phyloP scores from a whole-genome alignment of 1,140 invertebrate genomes.

The Calephelis nemesis region DNA sequence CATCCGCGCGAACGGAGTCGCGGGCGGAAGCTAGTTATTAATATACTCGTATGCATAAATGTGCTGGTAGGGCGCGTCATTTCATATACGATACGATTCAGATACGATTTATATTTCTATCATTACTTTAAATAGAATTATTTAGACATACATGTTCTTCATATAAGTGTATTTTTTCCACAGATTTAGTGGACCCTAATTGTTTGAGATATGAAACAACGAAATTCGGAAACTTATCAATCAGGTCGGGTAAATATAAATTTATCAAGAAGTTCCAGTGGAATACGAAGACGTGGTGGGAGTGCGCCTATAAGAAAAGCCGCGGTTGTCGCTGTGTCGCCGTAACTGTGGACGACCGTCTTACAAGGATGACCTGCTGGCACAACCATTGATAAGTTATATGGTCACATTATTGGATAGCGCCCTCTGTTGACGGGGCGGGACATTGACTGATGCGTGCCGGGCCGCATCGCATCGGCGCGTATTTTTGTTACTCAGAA shows the following conservation, averaged over 20 bases:
- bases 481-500: no score
- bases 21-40: no score
- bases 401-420: no score
- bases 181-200: constrained; percentile 7
- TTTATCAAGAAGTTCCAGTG: constrained; percentile 62
- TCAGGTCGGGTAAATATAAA: constrained; percentile 61
- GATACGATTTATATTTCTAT: no score
- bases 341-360: constrained; percentile 53
- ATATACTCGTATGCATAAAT: no score
- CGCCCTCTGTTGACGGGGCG: no score
- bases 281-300: constrained; percentile 64
- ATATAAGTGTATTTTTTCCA: constrained; percentile 25
- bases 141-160: neutral
- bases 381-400: constrained; percentile 52
- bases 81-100: no score
- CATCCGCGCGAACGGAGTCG: no score
- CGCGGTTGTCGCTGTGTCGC: constrained; percentile 54
- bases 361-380: constrained; percentile 62
- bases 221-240: constrained; percentile 58
- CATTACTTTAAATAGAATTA: no score
- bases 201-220: constrained; percentile 54
- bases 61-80: no score
- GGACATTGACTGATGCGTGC: no score
- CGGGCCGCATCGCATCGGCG: no score
- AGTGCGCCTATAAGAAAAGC: constrained; percentile 59